phyloP scores from a whole-genome alignment of 2,888 invertebrate genomes.

The Dicyrtoma fusca region DNA sequence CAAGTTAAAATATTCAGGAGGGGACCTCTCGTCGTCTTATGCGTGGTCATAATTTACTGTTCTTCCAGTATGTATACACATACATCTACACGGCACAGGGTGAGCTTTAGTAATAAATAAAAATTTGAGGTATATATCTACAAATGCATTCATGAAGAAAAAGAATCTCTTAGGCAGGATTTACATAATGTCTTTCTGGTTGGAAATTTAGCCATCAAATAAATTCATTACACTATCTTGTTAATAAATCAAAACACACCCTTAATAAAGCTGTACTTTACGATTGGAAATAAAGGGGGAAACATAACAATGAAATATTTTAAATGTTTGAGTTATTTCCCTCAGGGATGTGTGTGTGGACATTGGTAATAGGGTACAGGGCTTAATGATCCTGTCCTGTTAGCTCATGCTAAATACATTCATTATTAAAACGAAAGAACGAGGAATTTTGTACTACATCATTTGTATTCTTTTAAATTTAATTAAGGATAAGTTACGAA shows the following conservation, averaged over 20 bases:
- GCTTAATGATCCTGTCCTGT: background rate
- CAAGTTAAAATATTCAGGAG: background rate
- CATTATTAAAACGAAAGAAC: no score
- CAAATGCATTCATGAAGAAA: conserved; percentile 1
- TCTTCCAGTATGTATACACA: background rate
- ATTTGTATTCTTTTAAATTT: no score
- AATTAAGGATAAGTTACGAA: no score
- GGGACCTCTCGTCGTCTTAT: background rate
- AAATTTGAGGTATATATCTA: background rate
- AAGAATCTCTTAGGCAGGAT: background rate
- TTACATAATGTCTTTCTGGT: conserved; percentile 25
- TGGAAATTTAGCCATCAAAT: conserved; percentile 35
- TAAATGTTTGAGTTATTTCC: no score
- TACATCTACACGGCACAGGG: background rate
- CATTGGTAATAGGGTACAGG: background rate
- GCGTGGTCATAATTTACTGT: conserved; percentile 11
- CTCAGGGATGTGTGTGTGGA: background rate
- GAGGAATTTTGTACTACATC: no score
- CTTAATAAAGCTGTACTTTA: conserved; percentile 29
- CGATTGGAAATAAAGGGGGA: conserved; percentile 7
- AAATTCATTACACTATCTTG: conserved; percentile 29
- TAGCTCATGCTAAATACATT: background rate
- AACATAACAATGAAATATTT: background rate
- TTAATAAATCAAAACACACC: conserved; percentile 32
- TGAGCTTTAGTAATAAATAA: conserved; percentile 8